phyloP scores from a whole-genome alignment of 2,888 invertebrate genomes.

The Hyalella azteca region DNA sequence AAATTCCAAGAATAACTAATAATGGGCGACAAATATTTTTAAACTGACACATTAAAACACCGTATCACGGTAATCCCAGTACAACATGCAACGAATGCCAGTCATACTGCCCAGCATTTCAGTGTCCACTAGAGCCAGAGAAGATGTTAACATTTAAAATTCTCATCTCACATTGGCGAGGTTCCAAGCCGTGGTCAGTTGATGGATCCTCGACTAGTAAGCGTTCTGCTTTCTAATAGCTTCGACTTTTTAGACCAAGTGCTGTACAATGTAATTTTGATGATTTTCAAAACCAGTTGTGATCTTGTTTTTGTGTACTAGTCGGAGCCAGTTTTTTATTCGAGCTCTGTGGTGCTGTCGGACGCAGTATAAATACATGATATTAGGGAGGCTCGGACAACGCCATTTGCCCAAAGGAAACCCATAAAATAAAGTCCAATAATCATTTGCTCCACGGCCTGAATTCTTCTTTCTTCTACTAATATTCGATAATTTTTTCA shows the following conservation, averaged over 20 bases:
- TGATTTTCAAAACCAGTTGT: slow-evolving; percentile 5
- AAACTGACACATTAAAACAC: too few species aligned
- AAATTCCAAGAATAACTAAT: too few species aligned
- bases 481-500: too few species aligned
- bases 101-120: too few species aligned
- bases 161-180: too few species aligned
- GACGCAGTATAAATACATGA: not conserved
- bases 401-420: not conserved
- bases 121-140: too few species aligned
- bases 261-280: slow-evolving; percentile 18
- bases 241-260: not conserved
- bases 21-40: too few species aligned
- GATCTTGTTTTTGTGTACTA: not conserved
- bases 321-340: not conserved
- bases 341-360: not conserved
- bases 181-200: not conserved
- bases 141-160: too few species aligned
- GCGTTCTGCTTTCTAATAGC: slow-evolving; percentile 16
- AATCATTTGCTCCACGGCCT: too few species aligned
- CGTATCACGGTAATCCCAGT: too few species aligned
- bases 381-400: not conserved
- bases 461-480: too few species aligned
- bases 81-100: too few species aligned
- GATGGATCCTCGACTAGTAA: not conserved
- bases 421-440: not conserved